phyloP scores from a whole-genome alignment of 2,797 vertebrate species.

The Artibeus jamaicensis region DNA sequence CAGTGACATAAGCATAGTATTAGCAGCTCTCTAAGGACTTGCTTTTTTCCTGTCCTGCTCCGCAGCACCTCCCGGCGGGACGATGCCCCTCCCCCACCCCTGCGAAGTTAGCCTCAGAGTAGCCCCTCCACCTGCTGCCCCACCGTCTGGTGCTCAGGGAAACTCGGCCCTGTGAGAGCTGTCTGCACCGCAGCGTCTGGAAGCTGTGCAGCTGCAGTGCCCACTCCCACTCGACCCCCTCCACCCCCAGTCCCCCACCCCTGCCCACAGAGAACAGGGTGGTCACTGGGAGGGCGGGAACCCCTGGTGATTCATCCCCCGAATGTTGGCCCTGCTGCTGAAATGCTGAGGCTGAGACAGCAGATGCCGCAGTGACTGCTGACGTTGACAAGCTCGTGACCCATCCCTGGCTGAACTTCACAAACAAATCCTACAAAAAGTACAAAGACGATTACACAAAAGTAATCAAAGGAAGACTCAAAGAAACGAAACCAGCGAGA shows the following conservation, averaged over 20 bases:
- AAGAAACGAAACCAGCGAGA: slow-evolving; percentile 77
- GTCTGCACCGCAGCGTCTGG: slow-evolving; percentile 85
- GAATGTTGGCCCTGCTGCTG: slow-evolving; percentile 86
- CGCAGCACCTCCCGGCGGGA: neutral
- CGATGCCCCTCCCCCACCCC: neutral
- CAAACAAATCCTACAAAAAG: slow-evolving; percentile 81
- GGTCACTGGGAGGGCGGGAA: slow-evolving; percentile 79
- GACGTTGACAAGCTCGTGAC: slow-evolving; percentile 88
- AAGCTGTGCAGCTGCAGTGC: slow-evolving; percentile 78
- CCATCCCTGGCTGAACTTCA: slow-evolving; percentile 84
- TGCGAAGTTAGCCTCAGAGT: neutral
- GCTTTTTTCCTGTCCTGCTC: neutral
- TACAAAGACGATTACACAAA: slow-evolving; percentile 87
- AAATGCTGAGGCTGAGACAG: slow-evolving; percentile 76
- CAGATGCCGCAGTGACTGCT: slow-evolving; percentile 68
- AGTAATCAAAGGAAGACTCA: slow-evolving; percentile 81
- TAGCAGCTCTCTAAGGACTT: neutral
- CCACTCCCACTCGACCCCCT: slow-evolving; percentile 56
- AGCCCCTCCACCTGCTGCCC: neutral
- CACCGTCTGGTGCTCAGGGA: neutral
- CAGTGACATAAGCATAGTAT: neutral
- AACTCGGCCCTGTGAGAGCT: slow-evolving; percentile 67
- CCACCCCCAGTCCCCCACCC: slow-evolving; percentile 62
- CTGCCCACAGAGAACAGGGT: slow-evolving; percentile 84
- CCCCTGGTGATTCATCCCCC: slow-evolving; percentile 81